These are phyloP conservation scores for Pandion haliaetus DNA, from an alignment of 2,113 vertebrate species.

Conservation along the genomic window DNA sequence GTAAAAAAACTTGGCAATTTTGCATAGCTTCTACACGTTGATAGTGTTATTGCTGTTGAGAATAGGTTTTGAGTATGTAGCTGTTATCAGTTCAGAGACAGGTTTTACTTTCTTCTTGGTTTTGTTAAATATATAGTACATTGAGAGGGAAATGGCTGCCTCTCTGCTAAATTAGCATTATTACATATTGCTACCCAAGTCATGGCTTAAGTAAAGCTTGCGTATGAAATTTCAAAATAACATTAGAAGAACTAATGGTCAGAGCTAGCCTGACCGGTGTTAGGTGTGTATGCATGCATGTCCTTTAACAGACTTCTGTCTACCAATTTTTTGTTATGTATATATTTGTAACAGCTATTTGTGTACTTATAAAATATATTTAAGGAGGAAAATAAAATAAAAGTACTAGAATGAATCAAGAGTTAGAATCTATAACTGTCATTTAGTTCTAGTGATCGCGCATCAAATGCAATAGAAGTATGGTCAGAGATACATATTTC, in stretches of 20 bases:
- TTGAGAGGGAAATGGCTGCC: neutral
- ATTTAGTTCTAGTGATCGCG: neutral
- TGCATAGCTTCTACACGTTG: neutral
- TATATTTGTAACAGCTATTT: neutral
- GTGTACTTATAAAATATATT: neutral
- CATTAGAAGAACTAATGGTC: neutral
- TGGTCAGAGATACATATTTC: neutral
- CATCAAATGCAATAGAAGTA: neutral
- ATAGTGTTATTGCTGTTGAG: neutral
- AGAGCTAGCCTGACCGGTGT: neutral
- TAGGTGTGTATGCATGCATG: neutral
- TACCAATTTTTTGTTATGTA: neutral
- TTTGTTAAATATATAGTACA: neutral
- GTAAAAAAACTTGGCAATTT: neutral
- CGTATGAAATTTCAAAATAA: neutral
- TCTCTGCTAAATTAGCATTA: neutral
- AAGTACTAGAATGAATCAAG: neutral
- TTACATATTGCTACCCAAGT: neutral
- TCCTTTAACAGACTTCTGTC: neutral
- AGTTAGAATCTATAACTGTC: neutral
- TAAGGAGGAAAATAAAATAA: neutral
- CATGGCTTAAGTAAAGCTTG: neutral
- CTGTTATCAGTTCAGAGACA: neutral
- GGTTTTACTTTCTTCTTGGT: neutral
- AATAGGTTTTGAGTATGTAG: neutral